phyloP scores from a whole-genome alignment of 2,113 vertebrate species.

The Indri indri region DNA sequence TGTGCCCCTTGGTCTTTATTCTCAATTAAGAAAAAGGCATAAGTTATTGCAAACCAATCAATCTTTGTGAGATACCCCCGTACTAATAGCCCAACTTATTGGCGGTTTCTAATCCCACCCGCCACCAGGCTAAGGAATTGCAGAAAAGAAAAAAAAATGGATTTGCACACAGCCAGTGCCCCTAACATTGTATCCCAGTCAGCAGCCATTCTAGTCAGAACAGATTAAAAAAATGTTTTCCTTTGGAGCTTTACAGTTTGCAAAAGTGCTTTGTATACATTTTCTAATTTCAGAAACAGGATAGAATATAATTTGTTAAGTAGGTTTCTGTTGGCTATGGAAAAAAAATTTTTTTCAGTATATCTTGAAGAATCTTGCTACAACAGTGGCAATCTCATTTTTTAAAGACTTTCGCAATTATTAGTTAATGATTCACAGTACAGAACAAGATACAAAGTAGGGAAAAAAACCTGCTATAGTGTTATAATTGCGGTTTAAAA shows the following conservation, averaged over 20 bases:
- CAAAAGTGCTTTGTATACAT: slow-evolving; percentile 50
- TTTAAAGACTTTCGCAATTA: slow-evolving; percentile 5
- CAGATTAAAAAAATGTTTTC: background rate
- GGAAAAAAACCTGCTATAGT: background rate
- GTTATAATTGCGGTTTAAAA: slow-evolving; percentile 53
- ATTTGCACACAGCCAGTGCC: background rate
- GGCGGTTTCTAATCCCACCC: background rate
- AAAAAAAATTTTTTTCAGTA: background rate
- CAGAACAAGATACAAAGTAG: slow-evolving; percentile 38
- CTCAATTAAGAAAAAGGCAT: background rate
- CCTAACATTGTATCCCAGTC: background rate
- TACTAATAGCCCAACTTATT: background rate
- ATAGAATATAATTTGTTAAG: slow-evolving; percentile 16
- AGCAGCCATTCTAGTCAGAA: slow-evolving; percentile 49
- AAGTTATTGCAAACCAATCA: background rate
- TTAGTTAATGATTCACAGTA: slow-evolving; percentile 30
- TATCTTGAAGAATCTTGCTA: slow-evolving; percentile 43
- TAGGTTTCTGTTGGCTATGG: slow-evolving; percentile 41
- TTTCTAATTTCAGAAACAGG: slow-evolving; percentile 49
- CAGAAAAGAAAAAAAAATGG: background rate
- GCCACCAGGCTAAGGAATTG: background rate
- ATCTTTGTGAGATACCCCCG: background rate
- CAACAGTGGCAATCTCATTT: background rate
- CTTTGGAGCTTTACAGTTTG: slow-evolving; percentile 52
- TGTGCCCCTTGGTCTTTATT: background rate